Conservation (phyloP, 2,797 vertebrate species). For the Agapornis canus region DNA sequence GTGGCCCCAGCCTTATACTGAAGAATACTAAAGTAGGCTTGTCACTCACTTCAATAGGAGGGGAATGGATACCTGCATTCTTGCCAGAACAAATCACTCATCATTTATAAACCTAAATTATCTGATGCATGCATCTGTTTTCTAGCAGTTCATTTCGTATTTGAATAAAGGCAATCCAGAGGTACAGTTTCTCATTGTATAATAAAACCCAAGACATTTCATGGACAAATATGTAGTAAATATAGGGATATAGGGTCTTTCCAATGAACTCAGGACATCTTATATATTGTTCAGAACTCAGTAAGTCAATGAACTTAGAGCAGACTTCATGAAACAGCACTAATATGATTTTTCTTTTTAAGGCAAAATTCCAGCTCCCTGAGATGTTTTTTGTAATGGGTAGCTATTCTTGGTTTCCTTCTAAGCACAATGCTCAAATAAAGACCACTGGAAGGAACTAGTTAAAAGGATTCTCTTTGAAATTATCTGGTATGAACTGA, state of each 20-base stretch:
- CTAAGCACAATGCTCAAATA: slow-evolving; percentile 10
- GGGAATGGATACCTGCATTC: not conserved
- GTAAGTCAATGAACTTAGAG: not conserved
- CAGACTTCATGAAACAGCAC: slow-evolving; percentile 10
- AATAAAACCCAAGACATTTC: not conserved
- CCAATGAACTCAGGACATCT: not conserved
- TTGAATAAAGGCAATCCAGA: not conserved
- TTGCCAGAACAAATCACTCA: rapidly evolving
- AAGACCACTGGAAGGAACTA: slow-evolving; percentile 60
- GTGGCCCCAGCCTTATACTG: not conserved
- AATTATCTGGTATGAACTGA: slow-evolving; percentile 65
- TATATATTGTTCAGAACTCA: not conserved
- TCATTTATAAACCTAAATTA: not conserved
- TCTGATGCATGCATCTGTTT: not conserved
- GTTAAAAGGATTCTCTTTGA: slow-evolving; percentile 66
- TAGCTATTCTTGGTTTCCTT: not conserved
- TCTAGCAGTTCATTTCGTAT: not conserved
- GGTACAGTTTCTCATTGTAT: not conserved
- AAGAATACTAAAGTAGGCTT: not conserved
- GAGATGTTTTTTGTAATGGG: not conserved
- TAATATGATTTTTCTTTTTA: slow-evolving; percentile 11
- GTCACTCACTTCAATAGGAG: not conserved
- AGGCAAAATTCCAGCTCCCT: slow-evolving; percentile 9
- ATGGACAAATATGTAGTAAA: not conserved
- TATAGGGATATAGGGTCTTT: not conserved